phyloP scores from a whole-genome alignment of 2,888 invertebrate genomes.

The Carcina quercana region DNA sequence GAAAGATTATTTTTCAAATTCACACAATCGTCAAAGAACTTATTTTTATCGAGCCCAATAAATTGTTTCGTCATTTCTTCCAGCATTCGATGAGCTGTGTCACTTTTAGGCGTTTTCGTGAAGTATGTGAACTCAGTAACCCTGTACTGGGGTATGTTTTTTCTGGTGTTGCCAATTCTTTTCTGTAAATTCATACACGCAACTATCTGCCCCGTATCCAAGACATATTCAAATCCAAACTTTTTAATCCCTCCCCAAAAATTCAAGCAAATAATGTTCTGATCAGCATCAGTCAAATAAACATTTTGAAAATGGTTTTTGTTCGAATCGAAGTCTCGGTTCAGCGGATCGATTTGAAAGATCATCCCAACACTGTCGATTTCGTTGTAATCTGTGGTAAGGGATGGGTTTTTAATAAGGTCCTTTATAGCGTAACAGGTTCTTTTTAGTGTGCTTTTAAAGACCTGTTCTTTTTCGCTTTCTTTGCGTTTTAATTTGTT shows the following conservation, averaged over 20 bases:
- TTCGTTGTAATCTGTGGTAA: slow-evolving; percentile 74
- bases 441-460: slow-evolving; percentile 34
- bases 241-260: slow-evolving; percentile 72
- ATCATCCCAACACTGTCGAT: slow-evolving; percentile 83
- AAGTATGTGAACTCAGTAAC: slow-evolving; percentile 77
- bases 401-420: slow-evolving; percentile 35
- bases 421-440: slow-evolving; percentile 62
- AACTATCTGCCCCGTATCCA: slow-evolving; percentile 73
- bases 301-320: slow-evolving; percentile 69
- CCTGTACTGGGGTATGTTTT: slow-evolving; percentile 71
- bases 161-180: slow-evolving; percentile 63
- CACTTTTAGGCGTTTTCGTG: slow-evolving; percentile 75
- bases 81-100: slow-evolving; percentile 55
- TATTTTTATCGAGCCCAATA: slow-evolving; percentile 24
- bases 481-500: slow-evolving; percentile 34
- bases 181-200: slow-evolving; percentile 78
- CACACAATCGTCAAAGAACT: slow-evolving; percentile 44
- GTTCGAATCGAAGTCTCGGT: slow-evolving; percentile 43
- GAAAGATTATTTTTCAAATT: slow-evolving; percentile 40
- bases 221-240: slow-evolving; percentile 67
- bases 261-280: slow-evolving; percentile 67
- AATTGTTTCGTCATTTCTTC: slow-evolving; percentile 51
- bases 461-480: slow-evolving; percentile 21
- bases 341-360: slow-evolving; percentile 67
- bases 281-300: slow-evolving; percentile 72